These are phyloP conservation scores for Creontiades dilutus DNA, from an alignment of 2,888 invertebrate genomes.

Conservation along the genomic window DNA sequence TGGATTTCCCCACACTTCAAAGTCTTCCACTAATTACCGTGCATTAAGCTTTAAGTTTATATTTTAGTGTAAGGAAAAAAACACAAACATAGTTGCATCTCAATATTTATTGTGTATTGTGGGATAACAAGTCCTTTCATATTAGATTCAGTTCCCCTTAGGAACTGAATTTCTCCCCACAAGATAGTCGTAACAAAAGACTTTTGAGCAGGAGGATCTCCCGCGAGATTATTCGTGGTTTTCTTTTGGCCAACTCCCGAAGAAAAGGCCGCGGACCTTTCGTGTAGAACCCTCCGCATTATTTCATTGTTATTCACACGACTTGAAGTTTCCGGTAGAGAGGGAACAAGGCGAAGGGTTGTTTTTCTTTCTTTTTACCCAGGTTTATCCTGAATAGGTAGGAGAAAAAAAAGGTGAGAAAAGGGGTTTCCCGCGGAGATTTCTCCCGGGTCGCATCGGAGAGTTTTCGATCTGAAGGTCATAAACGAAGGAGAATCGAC, in stretches of 20 bases:
- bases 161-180: not conserved
- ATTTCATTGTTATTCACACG: constrained; percentile 34
- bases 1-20: too few relatives aligned
- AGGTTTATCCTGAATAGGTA: not conserved
- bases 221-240: not conserved
- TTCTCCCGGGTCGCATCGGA: not conserved
- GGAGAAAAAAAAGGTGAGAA: not conserved
- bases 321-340: not conserved
- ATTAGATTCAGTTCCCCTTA: not conserved
- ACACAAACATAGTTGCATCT: not conserved
- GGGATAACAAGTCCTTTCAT: not conserved
- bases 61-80: too few relatives aligned
- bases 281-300: not conserved
- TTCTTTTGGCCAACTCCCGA: not conserved
- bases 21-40: too few relatives aligned
- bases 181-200: not conserved
- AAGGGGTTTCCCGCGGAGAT: not conserved
- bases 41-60: too few relatives aligned
- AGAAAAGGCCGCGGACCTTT: not conserved
- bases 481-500: constrained; percentile 26
- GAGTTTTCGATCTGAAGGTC: not conserved
- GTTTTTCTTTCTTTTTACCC: not conserved
- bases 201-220: constrained; percentile 9
- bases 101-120: not conserved
- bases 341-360: not conserved